Evolutionary conservation across 2,113 vertebrate species (phyloP).

Genomic region (Ammospiza nelsoni): DNA sequence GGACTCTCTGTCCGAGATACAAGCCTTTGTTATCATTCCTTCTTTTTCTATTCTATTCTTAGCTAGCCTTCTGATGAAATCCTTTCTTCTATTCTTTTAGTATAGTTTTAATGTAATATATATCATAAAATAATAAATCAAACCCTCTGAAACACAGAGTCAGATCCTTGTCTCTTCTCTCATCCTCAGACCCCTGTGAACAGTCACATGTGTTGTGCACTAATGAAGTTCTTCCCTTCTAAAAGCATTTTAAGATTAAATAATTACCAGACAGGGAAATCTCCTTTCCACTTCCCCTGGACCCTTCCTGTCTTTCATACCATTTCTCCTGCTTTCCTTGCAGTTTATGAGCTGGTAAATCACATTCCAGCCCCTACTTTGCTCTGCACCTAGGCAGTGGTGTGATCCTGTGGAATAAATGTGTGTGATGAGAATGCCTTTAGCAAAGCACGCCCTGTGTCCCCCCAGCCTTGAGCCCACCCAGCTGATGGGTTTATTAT

Average conservation of each 20-base stretch:
- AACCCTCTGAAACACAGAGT: no score
- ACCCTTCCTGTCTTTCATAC: not conserved
- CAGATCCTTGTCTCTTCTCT: no score
- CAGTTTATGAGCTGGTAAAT: not conserved
- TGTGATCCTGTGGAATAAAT: not conserved
- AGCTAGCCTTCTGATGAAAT: no score
- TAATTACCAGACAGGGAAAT: slow-evolving; percentile 7
- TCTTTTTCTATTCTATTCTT: no score
- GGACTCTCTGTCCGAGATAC: no score
- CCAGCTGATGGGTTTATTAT: not conserved
- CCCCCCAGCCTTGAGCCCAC: not conserved
- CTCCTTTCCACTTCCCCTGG: not conserved
- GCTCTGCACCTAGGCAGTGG: not conserved
- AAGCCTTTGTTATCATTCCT: no score
- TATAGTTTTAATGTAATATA: no score
- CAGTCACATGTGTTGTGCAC: not conserved
- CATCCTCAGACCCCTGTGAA: no score
- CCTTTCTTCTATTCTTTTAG: no score
- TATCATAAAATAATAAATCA: no score
- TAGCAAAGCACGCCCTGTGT: not conserved
- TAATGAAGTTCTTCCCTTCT: not conserved
- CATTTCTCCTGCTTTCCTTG: not conserved
- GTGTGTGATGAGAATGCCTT: not conserved
- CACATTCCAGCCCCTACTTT: not conserved
- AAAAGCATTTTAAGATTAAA: not conserved